phyloP scores from a whole-genome alignment of 1,140 invertebrate genomes.

The Neomicropteryx cornuta region DNA sequence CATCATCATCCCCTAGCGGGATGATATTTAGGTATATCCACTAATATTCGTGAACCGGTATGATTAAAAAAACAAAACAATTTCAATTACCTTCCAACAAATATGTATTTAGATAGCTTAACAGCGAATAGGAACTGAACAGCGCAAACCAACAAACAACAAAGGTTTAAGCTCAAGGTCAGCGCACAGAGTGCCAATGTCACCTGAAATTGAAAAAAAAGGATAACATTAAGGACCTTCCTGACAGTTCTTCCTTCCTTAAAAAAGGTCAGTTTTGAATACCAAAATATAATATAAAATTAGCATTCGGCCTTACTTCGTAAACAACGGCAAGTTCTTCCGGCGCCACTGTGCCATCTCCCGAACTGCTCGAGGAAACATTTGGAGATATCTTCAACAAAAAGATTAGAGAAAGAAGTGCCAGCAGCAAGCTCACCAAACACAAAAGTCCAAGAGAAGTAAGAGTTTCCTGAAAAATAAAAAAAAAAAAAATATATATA shows the following conservation, averaged over 20 bases:
- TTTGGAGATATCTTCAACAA: constrained; percentile 69
- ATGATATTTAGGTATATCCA: too few relatives aligned
- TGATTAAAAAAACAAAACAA: too few relatives aligned
- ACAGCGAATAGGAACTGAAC: constrained; percentile 90
- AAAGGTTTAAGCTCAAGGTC: constrained; percentile 77
- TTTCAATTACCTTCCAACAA: too few relatives aligned
- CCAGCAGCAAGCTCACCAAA: constrained; percentile 69
- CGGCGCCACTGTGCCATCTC: constrained; percentile 40
- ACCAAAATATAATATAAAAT: too few relatives aligned
- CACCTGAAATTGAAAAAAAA: too few relatives aligned
- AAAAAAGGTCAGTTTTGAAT: too few relatives aligned
- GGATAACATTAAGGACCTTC: too few relatives aligned
- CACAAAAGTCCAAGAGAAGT: constrained; percentile 77
- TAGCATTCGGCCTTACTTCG: too few relatives aligned
- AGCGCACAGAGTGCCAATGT: constrained; percentile 79
- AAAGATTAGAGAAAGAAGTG: constrained; percentile 73
- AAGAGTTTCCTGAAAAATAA: constrained; percentile 52
- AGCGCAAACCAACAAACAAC: constrained; percentile 84
- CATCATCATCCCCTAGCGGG: too few relatives aligned
- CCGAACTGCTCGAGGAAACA: constrained; percentile 43
- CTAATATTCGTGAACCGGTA: too few relatives aligned
- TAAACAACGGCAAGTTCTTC: constrained; percentile 81
- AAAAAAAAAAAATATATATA: background rate
- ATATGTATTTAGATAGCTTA: too few relatives aligned
- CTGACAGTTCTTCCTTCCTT: too few relatives aligned